Percentiles rank a stretch among this genome's conserved stretches.
These are phyloP conservation scores for Stichodactyla mertensii DNA, from an alignment of 64 coral and sea anemone genomes.

Conservation along the genomic window DNA sequence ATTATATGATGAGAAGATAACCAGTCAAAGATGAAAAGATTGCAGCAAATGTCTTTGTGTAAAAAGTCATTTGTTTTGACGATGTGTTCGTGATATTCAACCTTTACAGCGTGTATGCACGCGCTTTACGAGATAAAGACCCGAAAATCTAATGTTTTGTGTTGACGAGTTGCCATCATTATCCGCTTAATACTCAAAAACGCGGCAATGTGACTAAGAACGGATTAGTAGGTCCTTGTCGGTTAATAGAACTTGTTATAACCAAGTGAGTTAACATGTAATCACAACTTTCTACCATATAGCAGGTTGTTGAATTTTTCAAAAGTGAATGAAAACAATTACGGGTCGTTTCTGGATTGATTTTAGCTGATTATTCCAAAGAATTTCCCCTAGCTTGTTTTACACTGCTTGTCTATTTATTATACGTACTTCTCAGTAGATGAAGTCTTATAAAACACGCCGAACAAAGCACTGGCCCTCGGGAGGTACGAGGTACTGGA, in stretches of 20 bases:
- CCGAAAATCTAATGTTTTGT: slow-evolving; percentile 1
- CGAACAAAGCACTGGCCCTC: slow-evolving; percentile 3
- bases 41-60: neutral
- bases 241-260: slow-evolving; percentile 3
- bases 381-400: neutral
- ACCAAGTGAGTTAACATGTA: neutral
- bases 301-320: neutral
- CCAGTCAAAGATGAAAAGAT: slow-evolving; percentile 5
- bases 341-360: no score
- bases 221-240: slow-evolving; percentile 13
- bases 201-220: slow-evolving; percentile 9
- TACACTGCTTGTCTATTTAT: neutral
- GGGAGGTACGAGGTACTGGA: neutral
- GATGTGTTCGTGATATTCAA: neutral
- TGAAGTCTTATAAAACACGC: neutral
- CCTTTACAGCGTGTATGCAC: neutral
- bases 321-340: neutral
- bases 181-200: slow-evolving; percentile 17
- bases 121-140: slow-evolving; percentile 13
- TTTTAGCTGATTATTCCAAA: no score
- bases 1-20: slow-evolving; percentile 1
- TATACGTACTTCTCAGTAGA: neutral
- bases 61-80: slow-evolving; percentile 10
- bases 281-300: neutral
- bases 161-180: neutral